phyloP scores from a whole-genome alignment of 2,797 vertebrate genomes.

The Myotis vivesi region DNA sequence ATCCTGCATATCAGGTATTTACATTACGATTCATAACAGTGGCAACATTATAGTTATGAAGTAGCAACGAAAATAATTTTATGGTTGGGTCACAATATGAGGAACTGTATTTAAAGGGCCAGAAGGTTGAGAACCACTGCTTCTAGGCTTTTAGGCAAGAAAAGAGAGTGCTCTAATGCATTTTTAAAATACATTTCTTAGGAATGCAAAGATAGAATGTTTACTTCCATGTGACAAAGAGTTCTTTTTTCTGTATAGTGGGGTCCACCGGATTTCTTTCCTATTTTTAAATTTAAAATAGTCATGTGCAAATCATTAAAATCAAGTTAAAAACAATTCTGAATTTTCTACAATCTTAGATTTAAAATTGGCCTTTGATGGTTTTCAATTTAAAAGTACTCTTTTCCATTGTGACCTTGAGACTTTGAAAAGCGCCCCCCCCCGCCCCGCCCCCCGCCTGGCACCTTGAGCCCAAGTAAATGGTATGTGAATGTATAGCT shows the following conservation, averaged over 20 bases:
- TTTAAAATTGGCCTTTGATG: slow-evolving; percentile 49
- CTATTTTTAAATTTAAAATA: background rate
- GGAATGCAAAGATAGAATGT: background rate
- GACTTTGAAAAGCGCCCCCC: background rate
- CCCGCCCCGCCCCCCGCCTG: fast-evolving
- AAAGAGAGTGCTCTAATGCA: slow-evolving; percentile 48
- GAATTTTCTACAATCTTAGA: slow-evolving; percentile 1
- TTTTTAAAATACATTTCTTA: background rate
- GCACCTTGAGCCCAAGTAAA: background rate
- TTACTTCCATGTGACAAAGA: background rate
- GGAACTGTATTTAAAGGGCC: no score
- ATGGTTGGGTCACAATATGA: no score
- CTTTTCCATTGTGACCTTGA: slow-evolving; percentile 33
- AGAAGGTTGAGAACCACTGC: no score
- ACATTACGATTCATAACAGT: no score
- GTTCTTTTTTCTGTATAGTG: background rate
- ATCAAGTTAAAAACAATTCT: slow-evolving; percentile 44
- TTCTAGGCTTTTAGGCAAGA: background rate
- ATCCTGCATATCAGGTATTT: no score
- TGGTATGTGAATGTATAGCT: background rate
- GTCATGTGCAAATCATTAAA: slow-evolving; percentile 45
- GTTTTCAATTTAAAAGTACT: slow-evolving; percentile 22
- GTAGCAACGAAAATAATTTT: no score
- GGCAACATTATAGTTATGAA: no score
- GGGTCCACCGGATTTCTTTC: background rate